Evolutionary conservation across 2,888 invertebrate genomes (phyloP).

Genomic region (Arrhopalites spinosus): DNA sequence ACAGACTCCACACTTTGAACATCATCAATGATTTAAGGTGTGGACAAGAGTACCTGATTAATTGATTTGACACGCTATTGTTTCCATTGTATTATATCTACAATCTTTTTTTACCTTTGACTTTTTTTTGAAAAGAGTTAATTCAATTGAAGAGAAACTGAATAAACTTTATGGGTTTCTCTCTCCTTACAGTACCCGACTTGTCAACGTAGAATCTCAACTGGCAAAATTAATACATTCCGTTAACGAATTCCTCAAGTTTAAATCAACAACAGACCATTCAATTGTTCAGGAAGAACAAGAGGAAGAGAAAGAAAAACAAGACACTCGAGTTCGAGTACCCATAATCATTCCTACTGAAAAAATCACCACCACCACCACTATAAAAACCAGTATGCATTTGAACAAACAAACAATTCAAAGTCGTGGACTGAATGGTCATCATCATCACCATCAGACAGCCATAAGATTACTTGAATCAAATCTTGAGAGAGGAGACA

Average conservation of each 20-base stretch:
- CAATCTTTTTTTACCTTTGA: no score
- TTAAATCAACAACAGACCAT: slow-evolving; percentile 2
- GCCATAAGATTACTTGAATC: slow-evolving; percentile 40
- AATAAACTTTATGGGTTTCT: not conserved
- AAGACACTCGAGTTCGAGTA: not conserved
- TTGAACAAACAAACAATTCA: not conserved
- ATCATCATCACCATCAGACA: not conserved
- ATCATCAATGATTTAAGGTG: slow-evolving; percentile 27
- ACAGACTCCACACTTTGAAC: not conserved
- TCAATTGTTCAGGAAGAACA: not conserved
- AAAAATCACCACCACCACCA: not conserved
- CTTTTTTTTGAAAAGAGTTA: not conserved
- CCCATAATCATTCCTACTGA: not conserved
- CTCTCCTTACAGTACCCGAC: not conserved
- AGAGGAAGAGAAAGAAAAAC: slow-evolving; percentile 6
- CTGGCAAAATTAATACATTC: slow-evolving; percentile 32
- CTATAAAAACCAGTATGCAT: not conserved
- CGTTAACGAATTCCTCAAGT: slow-evolving; percentile 15
- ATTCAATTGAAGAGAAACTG: not conserved
- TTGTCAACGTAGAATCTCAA: slow-evolving; percentile 28
- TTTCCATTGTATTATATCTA: not conserved
- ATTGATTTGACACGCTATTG: not conserved
- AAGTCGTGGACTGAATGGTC: slow-evolving; percentile 7
- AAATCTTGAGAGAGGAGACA: slow-evolving; percentile 53
- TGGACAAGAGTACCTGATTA: not conserved